Conservation (phyloP, 2,797 vertebrate species). For the Phrynocephalus vlangalii region DNA sequence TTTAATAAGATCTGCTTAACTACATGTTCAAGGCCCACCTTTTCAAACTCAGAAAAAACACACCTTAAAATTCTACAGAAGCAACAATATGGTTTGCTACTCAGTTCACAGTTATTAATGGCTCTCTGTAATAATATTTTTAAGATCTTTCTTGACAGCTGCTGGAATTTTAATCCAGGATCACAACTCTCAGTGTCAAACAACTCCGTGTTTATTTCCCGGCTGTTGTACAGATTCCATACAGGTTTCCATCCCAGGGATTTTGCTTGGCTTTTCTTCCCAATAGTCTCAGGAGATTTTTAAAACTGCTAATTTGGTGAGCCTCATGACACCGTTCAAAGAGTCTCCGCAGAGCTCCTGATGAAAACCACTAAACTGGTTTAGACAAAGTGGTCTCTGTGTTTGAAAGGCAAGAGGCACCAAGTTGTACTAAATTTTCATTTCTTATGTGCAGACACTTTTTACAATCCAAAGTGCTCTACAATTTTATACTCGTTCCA, state of each 20-base stretch:
- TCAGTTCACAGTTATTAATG: neutral
- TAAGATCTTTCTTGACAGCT: neutral
- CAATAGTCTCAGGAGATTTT: neutral
- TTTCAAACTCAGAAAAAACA: neutral
- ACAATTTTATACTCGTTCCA: neutral
- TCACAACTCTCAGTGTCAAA: neutral
- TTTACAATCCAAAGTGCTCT: neutral
- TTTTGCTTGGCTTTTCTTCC: neutral
- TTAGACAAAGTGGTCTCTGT: neutral
- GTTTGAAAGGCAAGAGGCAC: neutral
- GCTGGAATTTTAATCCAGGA: neutral
- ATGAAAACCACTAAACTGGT: neutral
- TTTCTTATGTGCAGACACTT: neutral
- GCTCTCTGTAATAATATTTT: neutral
- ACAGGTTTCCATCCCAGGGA: neutral
- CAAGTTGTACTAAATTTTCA: neutral
- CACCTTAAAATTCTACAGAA: neutral
- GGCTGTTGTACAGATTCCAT: neutral
- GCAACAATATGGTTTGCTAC: neutral
- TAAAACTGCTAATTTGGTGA: neutral
- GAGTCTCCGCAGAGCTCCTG: neutral
- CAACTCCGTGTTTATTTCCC: neutral
- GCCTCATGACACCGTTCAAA: neutral
- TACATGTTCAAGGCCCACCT: neutral
- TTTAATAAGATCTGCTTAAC: conserved; percentile 1